Base-by-base conservation (phyloP, 2,888 invertebrate genomes). In the Tortrix viridana region DNA sequence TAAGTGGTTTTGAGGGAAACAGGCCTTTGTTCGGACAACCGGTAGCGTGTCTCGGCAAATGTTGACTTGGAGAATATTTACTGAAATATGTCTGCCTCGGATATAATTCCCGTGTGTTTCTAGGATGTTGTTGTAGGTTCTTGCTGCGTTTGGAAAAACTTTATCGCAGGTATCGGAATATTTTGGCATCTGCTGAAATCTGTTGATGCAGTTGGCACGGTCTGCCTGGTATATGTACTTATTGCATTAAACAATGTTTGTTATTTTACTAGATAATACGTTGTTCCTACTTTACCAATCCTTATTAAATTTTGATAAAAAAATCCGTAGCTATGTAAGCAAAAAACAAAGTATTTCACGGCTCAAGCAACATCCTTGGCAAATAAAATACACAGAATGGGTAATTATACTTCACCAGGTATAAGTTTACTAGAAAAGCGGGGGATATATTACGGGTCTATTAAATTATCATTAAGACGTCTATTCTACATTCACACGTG, bases 1-100 rank as follows among this genome's bases (percentile, higher is more conserved):
- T 92, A 91, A 90, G 90, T 88, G 89, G 85, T 88, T 89, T 89
- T 82, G 86, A 88, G 85, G 85, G 88, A 81, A 86, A 84, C 82
- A 82, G 80, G 67, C 85, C 74, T 88, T 91, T 91, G 90, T 91
- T 78, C 85, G 83, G 77, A 78, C 77, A 84, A 81, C 86, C 89
- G 84, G 90, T 88, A 89, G 89, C 89, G 81, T 89, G 87, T 90
- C 90, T 89, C 79, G 79, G 85, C 81, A 89, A 90, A 90, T 86
- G 86, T 89, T 52, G 56, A 57, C 62, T 91, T 88, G 85, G 81
- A 82, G 84, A 84, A 85, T 88, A 86, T 90, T 87, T 89, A 84
- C 86, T 84, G 84, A 87, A 85, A 76, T 73, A 74, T 74, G 67
- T 80, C 75, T 72, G 67, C 80, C 75, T 72, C 74, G 75, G 74